Base-by-base conservation (phyloP, 2,888 invertebrate genomes). In the Ophioninae sp. region DNA sequence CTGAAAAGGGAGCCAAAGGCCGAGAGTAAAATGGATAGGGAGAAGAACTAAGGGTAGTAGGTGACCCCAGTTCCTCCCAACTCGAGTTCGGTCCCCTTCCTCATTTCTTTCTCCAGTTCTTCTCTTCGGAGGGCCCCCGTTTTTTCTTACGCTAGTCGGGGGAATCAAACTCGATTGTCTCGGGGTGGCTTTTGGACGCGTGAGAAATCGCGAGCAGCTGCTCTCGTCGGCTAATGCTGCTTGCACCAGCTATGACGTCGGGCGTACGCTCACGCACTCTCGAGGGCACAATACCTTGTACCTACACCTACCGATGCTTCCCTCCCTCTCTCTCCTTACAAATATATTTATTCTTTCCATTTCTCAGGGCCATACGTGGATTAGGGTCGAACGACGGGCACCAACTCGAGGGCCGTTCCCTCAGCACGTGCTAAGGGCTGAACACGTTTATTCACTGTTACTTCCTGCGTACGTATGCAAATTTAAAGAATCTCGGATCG, bases 141-240 rank as follows among this genome's bases (percentile, higher is more conserved):
- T 83, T 59, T 79, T 83, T 75, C 65, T 59, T 20, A 22, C 76
- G 30, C 74, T n/a, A 85, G 80, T 86, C 87, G 87, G 68, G 81
- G 88, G 89, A 91, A 91, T 91, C 91, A 90, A 90, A 90, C 90
- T 88, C 91, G 88, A 92, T 92, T 92, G 91, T 92, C 90, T 92
- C 88, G 88, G 90, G 89, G 89, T 92, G 90, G 91, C 91, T 91
- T 92, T 91, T 90, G 91, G 90, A 90, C 92, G 90, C 92, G 92
- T 92, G 92, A 92, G 92, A 92, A 92, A 91, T 91, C 89, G 87
- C 90, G 88, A 88, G 91, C 92, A 92, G 92, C 91, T 92, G 92
- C 90, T 80, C 73, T n/a, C n/a, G n/a, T n/a, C 59, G 69, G 64
- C 79, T 74, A 64, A 65, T n/a, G n/a, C n/a, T 64, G 59, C 85